Evolutionary conservation across 2,113 vertebrate genomes (phyloP).

Genomic region (Echinops telfairi): DNA sequence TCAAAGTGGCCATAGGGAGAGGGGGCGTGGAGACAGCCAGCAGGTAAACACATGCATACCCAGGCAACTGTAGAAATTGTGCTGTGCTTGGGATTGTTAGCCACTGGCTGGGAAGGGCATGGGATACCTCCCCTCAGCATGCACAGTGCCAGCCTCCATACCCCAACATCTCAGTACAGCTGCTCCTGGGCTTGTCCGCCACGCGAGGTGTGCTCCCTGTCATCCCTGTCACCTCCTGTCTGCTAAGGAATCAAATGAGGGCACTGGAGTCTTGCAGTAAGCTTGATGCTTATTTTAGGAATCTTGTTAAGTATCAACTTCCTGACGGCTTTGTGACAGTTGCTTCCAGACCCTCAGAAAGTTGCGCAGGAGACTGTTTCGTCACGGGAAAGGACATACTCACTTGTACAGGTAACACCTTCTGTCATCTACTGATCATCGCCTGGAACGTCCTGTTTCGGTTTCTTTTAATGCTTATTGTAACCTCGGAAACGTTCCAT

Average conservation of each 20-base stretch:
- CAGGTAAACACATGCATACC: too few relatives aligned
- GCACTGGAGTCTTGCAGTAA: slow-evolving; percentile 43
- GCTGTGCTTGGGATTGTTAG: not conserved
- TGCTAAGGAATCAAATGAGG: slow-evolving; percentile 49
- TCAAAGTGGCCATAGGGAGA: not conserved
- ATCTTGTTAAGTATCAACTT: slow-evolving; percentile 52
- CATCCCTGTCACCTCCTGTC: slow-evolving; percentile 50
- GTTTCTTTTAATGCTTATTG: slow-evolving; percentile 13
- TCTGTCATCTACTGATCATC: slow-evolving; percentile 41
- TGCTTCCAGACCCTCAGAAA: slow-evolving; percentile 62
- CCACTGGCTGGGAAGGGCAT: not conserved
- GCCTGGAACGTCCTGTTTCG: slow-evolving; percentile 13
- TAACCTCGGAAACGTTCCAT: slow-evolving; percentile 34
- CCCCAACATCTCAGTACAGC: not conserved
- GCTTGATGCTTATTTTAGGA: slow-evolving; percentile 64
- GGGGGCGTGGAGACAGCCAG: not conserved
- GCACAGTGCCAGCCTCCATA: not conserved
- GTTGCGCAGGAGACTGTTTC: slow-evolving; percentile 12
- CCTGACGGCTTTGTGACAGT: slow-evolving; percentile 54
- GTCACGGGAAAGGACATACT: slow-evolving; percentile 30
- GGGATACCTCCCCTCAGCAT: not conserved
- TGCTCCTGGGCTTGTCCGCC: not conserved
- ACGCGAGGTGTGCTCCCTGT: not conserved
- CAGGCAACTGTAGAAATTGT: too few relatives aligned
- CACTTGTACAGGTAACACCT: not conserved